Evolutionary conservation across 2,888 invertebrate genomes (phyloP).

Genomic region (Hypena proboscidalis): DNA sequence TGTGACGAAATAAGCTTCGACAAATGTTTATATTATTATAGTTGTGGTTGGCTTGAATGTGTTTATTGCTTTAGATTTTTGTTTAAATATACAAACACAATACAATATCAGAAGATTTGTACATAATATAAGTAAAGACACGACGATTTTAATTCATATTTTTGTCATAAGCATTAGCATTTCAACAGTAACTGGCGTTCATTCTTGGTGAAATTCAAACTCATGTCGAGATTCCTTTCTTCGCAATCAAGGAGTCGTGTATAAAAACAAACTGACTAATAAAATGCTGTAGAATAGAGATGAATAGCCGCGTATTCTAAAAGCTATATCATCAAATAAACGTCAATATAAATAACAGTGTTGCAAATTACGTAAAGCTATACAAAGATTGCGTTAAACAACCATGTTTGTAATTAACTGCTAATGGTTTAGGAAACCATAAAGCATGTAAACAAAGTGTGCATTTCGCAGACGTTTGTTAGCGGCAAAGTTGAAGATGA

Average conservation of each 20-base stretch:
- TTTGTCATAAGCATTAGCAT: constrained; percentile 30
- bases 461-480: constrained; percentile 64
- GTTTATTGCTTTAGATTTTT: too few species aligned
- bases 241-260: constrained; percentile 52
- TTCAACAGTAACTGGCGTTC: constrained; percentile 47
- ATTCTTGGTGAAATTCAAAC: constrained; percentile 58
- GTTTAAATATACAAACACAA: too few species aligned
- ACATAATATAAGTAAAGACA: too few species aligned
- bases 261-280: constrained; percentile 46
- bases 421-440: constrained; percentile 67
- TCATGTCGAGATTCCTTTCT: constrained; percentile 62
- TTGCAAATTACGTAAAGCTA: constrained; percentile 1
- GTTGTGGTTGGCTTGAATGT: too few species aligned
- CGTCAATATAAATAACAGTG: background rate
- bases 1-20: too few species aligned
- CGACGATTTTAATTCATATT: too few species aligned
- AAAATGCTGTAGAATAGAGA: constrained; percentile 5
- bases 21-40: too few species aligned
- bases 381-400: constrained; percentile 4
- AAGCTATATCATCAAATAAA: background rate
- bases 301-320: background rate
- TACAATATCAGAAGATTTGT: too few species aligned
- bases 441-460: constrained; percentile 63
- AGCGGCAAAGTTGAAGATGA: constrained; percentile 52
- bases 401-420: constrained; percentile 51